Percentiles rank a stretch among this genome's conserved stretches.
These are phyloP conservation scores for Glaucidium brasilianum DNA, from an alignment of 2,113 vertebrate species.

Conservation along the genomic window DNA sequence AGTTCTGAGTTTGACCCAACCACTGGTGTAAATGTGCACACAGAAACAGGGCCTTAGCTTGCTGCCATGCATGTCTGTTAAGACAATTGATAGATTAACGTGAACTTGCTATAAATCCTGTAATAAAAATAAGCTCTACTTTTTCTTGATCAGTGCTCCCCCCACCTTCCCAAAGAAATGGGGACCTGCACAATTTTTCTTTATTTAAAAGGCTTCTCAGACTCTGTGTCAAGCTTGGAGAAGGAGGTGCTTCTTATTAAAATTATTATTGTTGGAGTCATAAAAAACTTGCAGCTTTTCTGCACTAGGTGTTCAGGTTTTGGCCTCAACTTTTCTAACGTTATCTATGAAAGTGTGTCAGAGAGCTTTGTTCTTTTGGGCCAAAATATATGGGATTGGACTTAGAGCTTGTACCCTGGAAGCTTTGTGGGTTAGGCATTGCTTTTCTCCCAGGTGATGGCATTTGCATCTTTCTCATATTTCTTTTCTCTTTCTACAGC, in stretches of 20 bases:
- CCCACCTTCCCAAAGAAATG: not conserved
- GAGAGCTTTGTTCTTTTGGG: fast-evolving
- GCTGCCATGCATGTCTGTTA: not conserved
- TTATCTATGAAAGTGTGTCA: not conserved
- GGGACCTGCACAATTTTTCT: not conserved
- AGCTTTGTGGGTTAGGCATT: not conserved
- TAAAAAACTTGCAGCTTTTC: not conserved
- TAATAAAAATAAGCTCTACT: not conserved
- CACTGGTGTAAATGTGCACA: not conserved
- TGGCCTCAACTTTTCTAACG: not conserved
- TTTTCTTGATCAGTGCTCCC: not conserved
- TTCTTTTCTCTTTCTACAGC: conserved; percentile 34
- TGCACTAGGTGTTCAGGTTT: not conserved
- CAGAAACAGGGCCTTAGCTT: not conserved
- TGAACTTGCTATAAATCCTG: not conserved
- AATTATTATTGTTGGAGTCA: not conserved
- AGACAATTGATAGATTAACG: not conserved
- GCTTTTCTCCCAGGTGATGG: not conserved
- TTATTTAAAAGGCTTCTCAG: not conserved
- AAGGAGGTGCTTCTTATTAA: not conserved
- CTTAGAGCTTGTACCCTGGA: fast-evolving
- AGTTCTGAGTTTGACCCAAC: not conserved
- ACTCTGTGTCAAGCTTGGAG: not conserved
- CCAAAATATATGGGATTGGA: fast-evolving
- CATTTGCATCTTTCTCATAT: not conserved